Evolutionary conservation across 2,113 vertebrate species (phyloP).

Genomic region (Nycticebus coucang): DNA sequence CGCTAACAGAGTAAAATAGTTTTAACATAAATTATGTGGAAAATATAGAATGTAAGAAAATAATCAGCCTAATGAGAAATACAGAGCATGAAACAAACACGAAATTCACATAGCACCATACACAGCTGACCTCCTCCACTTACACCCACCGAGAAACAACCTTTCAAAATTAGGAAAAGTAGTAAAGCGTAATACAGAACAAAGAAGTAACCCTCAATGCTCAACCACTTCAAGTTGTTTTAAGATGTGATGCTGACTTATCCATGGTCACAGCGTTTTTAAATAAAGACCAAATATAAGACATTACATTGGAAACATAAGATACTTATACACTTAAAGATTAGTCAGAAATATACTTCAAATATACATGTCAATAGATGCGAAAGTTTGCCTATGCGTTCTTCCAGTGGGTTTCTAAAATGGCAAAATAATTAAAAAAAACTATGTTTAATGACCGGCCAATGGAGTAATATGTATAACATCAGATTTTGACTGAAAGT

Average conservation of each 20-base stretch:
- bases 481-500: background rate
- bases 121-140: background rate
- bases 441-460: background rate
- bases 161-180: background rate
- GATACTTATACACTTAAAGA: background rate
- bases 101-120: background rate
- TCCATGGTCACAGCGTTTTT: background rate
- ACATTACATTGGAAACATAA: background rate
- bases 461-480: background rate
- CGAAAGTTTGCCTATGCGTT: background rate
- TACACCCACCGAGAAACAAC: background rate
- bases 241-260: background rate
- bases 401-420: background rate
- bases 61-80: background rate
- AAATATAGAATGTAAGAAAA: background rate
- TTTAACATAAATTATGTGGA: background rate
- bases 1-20: background rate
- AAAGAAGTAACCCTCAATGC: background rate
- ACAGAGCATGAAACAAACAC: background rate
- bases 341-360: constrained; percentile 14
- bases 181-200: background rate
- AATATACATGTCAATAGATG: background rate
- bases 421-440: background rate
- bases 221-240: background rate
- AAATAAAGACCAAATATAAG: background rate